These are phyloP conservation scores for Campoplex capitator DNA, from an alignment of 2,888 invertebrate genomes.

Conservation along the genomic window DNA sequence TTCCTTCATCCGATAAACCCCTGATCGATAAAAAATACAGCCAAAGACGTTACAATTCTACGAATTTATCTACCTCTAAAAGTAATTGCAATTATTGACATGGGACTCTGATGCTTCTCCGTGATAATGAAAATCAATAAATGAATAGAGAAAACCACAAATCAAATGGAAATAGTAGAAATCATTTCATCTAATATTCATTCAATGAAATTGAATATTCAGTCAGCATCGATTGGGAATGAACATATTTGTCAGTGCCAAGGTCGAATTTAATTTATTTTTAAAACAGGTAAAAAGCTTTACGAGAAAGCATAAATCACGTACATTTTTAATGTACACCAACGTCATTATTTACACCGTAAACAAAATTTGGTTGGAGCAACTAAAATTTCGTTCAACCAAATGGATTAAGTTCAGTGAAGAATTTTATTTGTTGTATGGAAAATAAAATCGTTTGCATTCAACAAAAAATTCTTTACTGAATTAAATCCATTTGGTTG, in stretches of 20 bases:
- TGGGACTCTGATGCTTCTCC: slow-evolving; percentile 13
- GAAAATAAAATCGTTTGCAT: too few relatives aligned
- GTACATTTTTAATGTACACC: slow-evolving; percentile 48
- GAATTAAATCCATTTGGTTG: too few relatives aligned
- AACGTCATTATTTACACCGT: slow-evolving; percentile 16
- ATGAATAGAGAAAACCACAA: background rate
- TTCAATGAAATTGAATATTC: background rate
- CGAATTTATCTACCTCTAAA: slow-evolving; percentile 43
- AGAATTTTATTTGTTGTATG: too few relatives aligned
- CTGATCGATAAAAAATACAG: slow-evolving; percentile 47
- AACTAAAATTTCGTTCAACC: too few relatives aligned
- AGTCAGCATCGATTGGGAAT: background rate
- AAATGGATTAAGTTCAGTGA: too few relatives aligned
- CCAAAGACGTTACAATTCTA: slow-evolving; percentile 43
- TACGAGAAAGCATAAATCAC: slow-evolving; percentile 50
- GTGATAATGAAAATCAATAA: slow-evolving; percentile 23
- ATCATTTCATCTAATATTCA: background rate
- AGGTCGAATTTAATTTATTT: background rate
- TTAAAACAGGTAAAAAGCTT: slow-evolving; percentile 38
- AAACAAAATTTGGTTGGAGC: too few relatives aligned
- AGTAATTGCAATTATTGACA: slow-evolving; percentile 68
- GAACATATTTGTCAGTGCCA: background rate
- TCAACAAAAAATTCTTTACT: too few relatives aligned
- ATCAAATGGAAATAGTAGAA: background rate
- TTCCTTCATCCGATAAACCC: slow-evolving; percentile 57